Evolutionary conservation across 2,113 vertebrate genomes (phyloP).

Genomic region (Cisticola juncidis): DNA sequence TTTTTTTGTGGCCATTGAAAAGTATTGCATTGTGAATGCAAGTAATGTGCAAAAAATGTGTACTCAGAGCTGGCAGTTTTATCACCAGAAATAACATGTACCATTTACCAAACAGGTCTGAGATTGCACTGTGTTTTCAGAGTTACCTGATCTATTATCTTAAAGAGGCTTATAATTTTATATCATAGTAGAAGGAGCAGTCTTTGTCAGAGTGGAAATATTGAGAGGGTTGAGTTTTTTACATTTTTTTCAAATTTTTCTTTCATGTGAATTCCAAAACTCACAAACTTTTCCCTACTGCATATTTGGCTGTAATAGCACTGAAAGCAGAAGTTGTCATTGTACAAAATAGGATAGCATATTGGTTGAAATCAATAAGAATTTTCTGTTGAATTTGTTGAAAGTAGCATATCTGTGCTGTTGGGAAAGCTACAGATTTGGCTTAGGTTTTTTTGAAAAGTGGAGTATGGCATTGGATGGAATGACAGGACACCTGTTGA

Average conservation of each 20-base stretch:
- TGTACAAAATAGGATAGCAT: background rate
- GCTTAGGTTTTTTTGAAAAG: background rate
- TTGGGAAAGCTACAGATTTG: background rate
- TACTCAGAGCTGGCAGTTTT: background rate
- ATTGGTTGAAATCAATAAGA: background rate
- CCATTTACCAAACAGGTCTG: background rate
- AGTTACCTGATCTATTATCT: background rate
- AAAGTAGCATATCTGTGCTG: background rate
- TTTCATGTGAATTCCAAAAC: background rate
- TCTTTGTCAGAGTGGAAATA: background rate
- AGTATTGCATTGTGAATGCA: fast-evolving
- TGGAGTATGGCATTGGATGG: background rate
- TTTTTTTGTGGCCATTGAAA: background rate
- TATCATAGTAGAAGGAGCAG: background rate
- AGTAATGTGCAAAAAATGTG: background rate
- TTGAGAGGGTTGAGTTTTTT: background rate
- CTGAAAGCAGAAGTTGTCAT: background rate
- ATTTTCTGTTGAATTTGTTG: background rate
- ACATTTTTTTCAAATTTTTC: background rate
- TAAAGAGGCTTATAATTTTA: background rate
- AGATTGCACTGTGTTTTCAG: background rate
- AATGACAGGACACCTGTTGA: background rate
- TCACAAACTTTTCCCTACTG: background rate
- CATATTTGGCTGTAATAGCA: background rate
- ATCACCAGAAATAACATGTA: background rate